Evolutionary conservation across 2,888 invertebrate genomes (phyloP), one percentile per base, ranked within the genome.

Genomic region (Oxyscelio sp.): DNA sequence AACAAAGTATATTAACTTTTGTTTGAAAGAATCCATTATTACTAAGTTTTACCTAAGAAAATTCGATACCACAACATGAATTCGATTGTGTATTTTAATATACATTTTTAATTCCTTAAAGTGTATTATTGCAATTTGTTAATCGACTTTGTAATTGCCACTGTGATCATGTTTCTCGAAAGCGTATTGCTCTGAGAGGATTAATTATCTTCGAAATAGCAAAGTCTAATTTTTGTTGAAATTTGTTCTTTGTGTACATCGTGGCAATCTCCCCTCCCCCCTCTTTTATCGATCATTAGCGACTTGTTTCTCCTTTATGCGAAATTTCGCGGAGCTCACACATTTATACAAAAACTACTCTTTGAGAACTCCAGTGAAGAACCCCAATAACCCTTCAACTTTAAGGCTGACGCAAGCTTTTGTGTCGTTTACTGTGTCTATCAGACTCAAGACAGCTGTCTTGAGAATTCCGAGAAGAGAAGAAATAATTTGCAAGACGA

Each of bases 151-250:
- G 40, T 17, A 5, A 48, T 61, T 74, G n/a, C n/a, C n/a, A 27
- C 27, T 27, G 54, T 56, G 63, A 92, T 93, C 93, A 93, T 91
- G 93, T 91, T 73, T 93, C 93, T 40, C 93, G 92, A 63, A 93
- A 93, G 65, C 93, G 91, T 74, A 93, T 93, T 15, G 92, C 93
- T 24, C 93, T 88, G n/a, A n/a, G n/a, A n/a, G n/a, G n/a, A n/a
- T n/a, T n/a, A 27, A 24, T 50, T 38, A 66, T 66, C 65, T 21
- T 50, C 8, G 15, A 24, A 38, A 50, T 52, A 15, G 38, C 48
- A 52, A 66, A 50, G 52, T 52, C 13, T 52, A 52, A 22, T 66
- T 17, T 38, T 24, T n/a, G 9, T 45, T 15, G 27, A 40, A 15
- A 40, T 13, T 43, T 43, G n/a, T n/a, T n/a, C n/a, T n/a, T n/a